Base-by-base conservation (phyloP, 1,140 invertebrate species). In the Drosophila repletoides region DNA sequence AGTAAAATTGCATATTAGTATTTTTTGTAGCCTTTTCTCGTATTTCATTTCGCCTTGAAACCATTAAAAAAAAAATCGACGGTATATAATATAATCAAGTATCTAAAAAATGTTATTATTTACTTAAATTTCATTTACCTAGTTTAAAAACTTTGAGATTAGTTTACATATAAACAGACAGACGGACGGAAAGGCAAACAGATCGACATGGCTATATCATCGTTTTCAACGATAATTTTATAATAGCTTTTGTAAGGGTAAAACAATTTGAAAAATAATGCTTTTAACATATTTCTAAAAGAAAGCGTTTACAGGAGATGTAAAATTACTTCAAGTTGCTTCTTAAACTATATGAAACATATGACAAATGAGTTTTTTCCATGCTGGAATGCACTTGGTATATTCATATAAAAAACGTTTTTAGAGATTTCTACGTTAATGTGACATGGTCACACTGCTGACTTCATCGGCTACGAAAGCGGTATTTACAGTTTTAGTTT, bases 401-500 rank as follows among this genome's bases (percentile, higher is more conserved):
- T 52, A 5, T 9, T 4, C 9, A 1, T 7, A 41, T 12, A 38
- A 65, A 7, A 12, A n/a, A 6, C n/a, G 14, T 7, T 26, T 41
- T 59, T 28, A 17, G 5, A 2, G 4, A 41, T 34, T 28, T 22
- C 28, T 0, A 2, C 36, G 21, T 21, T 15, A 6, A 2, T 2
- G 1, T 5, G 2, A 0, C 5, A 26, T 26, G 65, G 65, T 33
- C 49, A 56, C 65, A 55, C 49, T 34, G 9, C 0, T 5, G 26
- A n/a, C 17, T n/a, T 3, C 17, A 2, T 17, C 41, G 49, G 9
- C 28, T 19, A 40, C 28, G 12, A 14, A 40, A 14, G 15, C 63
- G 21, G 61, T 43, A 66, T 49, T 60, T 46, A 64, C 59, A 41
- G 49, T 69, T n/a, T n/a, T 69, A 69, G 65, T 69, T 53, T 28